Percentiles rank a stretch among this genome's conserved stretches.
Conservation (phyloP, 2,113 vertebrate species). For the Bothrops jararaca region DNA sequence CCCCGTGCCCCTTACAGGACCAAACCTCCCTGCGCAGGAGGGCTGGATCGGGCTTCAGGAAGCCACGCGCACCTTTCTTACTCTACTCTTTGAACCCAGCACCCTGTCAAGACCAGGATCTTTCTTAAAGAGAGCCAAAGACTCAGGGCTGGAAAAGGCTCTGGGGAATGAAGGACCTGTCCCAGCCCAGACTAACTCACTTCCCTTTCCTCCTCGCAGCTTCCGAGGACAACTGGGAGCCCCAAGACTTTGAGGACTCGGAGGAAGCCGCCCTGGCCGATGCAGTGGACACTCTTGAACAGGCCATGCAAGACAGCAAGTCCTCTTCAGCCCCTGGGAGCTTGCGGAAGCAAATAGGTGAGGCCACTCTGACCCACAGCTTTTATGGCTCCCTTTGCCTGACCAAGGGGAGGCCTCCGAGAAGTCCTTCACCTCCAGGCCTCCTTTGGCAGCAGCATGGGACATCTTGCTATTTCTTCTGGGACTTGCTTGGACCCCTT, state of each 20-base stretch:
- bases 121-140: background rate
- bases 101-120: background rate
- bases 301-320: background rate
- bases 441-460: background rate
- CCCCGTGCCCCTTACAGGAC: background rate
- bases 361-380: background rate
- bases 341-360: conserved; percentile 60
- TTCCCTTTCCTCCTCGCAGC: background rate
- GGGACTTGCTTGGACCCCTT: background rate
- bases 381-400: background rate
- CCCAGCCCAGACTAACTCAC: background rate
- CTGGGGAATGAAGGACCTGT: background rate
- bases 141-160: background rate
- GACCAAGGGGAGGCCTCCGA: background rate
- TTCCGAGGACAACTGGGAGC: conserved; percentile 41
- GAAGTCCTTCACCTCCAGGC: background rate
- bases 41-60: background rate
- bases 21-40: background rate
- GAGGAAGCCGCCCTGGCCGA: conserved; percentile 56
- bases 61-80: background rate
- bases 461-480: background rate
- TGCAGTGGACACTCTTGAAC: conserved; percentile 45
- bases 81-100: background rate
- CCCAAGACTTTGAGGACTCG: conserved; percentile 76
- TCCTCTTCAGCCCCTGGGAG: conserved; percentile 61